Evolutionary conservation across 2,888 invertebrate species (phyloP), one percentile per base, ranked within the genome.

Genomic region (Fragum fragum): DNA sequence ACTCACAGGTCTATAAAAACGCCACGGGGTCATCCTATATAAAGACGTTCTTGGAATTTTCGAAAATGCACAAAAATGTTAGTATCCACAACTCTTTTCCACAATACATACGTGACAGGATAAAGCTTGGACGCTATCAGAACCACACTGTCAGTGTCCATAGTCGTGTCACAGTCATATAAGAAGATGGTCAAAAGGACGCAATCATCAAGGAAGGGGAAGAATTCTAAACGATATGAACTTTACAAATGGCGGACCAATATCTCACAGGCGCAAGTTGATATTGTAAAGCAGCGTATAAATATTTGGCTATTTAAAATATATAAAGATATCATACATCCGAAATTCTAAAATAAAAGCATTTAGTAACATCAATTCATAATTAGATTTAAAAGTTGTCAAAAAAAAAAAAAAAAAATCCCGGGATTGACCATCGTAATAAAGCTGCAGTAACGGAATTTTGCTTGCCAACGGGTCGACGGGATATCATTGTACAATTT

Each of bases 1-100:
- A 85, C 57, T 85, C 85, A 9, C 85, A 85, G 59, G 75, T 76
- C 1, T 26, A 80, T 16, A 82, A 82, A 53, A 63, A 69, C 23
- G 82, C 82, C 32, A 80, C 69, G 55, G 70, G 66, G 9, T 61
- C 82, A 1, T 42, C 42, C 1, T 18, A 18, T 16, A 47, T 73
- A 23, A 39, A 23, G 7, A 28, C 16, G 0, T 80, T 82, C 59
- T 28, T 32, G 5, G 23, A 82, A 70, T 85, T 82, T 32, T 21
- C n/a, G 0, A 55, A 69, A 23, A 80, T 85, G 78, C 16, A 29
- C 5, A n/a, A 28, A 3, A 73, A 85, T 53, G 42, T 74, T 11
- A 21, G 61, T 18, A 23, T 85, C 5, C 47, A 39, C 0, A 61
- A 72, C n/a, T 16, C n/a, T n/a, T 59, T 85, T 16, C 73, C 75